Evolutionary conservation across 2,113 vertebrate genomes (phyloP).

Genomic region (Columbina picui): DNA sequence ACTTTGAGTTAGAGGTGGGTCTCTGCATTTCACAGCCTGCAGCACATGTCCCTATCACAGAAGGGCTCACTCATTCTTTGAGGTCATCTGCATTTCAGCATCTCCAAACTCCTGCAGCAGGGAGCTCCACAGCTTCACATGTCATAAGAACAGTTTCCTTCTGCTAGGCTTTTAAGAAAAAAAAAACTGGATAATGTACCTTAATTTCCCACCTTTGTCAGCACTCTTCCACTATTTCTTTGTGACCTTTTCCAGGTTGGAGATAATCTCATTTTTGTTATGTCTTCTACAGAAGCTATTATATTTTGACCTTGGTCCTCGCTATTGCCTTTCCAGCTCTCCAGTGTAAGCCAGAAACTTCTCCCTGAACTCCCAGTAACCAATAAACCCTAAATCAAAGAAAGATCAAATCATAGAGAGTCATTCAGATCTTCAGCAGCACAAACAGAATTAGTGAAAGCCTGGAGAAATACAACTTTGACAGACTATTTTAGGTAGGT

Average conservation of each 20-base stretch:
- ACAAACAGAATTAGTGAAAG: background rate
- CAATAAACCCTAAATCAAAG: background rate
- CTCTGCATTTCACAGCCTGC: background rate
- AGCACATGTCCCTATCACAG: background rate
- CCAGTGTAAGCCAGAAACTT: background rate
- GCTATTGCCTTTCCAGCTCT: too few species aligned
- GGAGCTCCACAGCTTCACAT: background rate
- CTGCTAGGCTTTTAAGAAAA: background rate
- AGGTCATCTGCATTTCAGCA: background rate
- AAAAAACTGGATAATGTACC: accelerated
- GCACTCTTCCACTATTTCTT: background rate
- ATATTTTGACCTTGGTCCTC: background rate
- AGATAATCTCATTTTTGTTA: background rate
- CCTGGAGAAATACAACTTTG: background rate
- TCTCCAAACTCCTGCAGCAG: background rate
- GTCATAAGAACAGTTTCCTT: background rate
- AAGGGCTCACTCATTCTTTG: background rate
- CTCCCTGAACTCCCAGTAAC: background rate
- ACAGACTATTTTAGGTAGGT: background rate
- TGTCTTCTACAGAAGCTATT: background rate
- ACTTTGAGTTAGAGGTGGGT: background rate
- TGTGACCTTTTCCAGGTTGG: background rate
- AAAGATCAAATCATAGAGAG: background rate
- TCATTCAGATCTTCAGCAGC: background rate
- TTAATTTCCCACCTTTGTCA: background rate